Conservation (phyloP, 2,113 vertebrate genomes). For the Struthio camelus region DNA sequence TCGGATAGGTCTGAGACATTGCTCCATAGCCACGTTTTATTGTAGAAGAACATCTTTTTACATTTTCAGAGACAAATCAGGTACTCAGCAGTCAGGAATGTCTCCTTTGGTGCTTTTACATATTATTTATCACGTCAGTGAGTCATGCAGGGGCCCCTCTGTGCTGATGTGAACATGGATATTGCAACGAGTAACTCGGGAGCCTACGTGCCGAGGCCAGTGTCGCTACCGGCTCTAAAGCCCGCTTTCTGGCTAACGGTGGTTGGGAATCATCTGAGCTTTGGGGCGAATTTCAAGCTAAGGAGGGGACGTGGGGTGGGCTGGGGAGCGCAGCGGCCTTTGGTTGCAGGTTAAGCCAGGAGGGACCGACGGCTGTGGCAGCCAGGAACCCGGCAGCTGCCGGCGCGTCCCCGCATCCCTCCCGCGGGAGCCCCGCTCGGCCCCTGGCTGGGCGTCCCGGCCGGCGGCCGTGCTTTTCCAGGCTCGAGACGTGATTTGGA, state of each 20-base stretch:
- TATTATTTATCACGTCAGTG: background rate
- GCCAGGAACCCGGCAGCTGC: too few species aligned
- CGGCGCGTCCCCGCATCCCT: too few species aligned
- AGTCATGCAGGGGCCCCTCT: background rate
- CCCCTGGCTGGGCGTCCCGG: too few species aligned
- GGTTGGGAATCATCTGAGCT: background rate
- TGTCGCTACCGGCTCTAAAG: background rate
- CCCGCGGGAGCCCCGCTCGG: too few species aligned
- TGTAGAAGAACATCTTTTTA: background rate
- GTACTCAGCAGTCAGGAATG: background rate
- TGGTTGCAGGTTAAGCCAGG: background rate
- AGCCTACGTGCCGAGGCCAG: background rate
- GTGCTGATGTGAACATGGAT: background rate
- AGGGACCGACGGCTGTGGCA: too few species aligned
- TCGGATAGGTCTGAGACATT: accelerated
- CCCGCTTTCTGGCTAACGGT: background rate
- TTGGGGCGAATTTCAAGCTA: background rate
- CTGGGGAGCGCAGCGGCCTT: accelerated
- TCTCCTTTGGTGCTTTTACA: background rate
- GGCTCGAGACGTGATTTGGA: too few species aligned
- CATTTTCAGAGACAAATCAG: background rate
- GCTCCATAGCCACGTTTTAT: accelerated
- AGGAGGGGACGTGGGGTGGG: background rate
- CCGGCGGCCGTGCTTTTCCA: too few species aligned
- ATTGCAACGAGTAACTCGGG: background rate